These are phyloP conservation scores for Rhineura floridana DNA, from an alignment of 2,113 vertebrate genomes.

Conservation along the genomic window DNA sequence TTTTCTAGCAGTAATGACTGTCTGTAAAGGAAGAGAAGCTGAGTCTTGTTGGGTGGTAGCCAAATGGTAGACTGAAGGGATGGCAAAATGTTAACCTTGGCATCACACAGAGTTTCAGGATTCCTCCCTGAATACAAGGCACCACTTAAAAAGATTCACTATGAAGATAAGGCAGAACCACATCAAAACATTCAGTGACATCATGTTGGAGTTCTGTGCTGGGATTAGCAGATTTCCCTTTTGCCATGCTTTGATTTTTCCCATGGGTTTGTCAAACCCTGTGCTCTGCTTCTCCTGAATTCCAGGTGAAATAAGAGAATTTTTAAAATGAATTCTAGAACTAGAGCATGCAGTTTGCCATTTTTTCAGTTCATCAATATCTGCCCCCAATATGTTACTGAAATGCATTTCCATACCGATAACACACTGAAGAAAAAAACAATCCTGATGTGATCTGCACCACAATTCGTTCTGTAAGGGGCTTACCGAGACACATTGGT, in stretches of 20 bases:
- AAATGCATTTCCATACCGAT: no score
- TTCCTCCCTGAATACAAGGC: not conserved
- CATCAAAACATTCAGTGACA: not conserved
- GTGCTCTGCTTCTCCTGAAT: no score
- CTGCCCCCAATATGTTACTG: not conserved
- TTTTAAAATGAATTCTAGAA: no score
- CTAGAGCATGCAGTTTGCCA: no score
- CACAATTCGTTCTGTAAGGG: not conserved
- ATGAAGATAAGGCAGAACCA: not conserved
- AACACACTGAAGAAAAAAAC: not conserved
- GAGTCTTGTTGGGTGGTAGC: not conserved
- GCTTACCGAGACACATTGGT: not conserved
- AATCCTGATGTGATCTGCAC: not conserved
- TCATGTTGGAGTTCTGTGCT: not conserved
- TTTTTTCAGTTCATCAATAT: no score
- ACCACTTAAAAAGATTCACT: not conserved
- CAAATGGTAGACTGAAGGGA: not conserved
- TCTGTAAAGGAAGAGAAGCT: not conserved
- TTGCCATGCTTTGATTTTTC: no score
- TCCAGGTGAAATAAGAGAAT: no score
- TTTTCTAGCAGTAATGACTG: not conserved
- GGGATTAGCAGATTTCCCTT: no score
- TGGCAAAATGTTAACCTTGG: not conserved
- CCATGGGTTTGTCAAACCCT: no score
- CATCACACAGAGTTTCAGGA: not conserved